Evolutionary conservation across 2,888 invertebrate species (phyloP).

Genomic region (Oxystoma pomonae): DNA sequence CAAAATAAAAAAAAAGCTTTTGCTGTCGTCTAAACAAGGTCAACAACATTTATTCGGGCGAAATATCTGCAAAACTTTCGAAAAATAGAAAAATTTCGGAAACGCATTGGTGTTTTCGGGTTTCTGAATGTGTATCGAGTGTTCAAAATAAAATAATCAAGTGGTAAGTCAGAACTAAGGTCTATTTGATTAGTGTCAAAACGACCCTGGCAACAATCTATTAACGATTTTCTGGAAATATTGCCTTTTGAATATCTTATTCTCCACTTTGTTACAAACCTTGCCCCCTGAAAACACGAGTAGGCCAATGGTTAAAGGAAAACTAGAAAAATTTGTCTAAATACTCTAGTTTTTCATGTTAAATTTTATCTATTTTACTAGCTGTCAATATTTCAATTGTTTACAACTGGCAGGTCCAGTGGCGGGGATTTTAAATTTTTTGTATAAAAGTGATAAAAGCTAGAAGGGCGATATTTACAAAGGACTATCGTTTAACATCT

Average conservation of each 20-base stretch:
- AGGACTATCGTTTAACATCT: too few species aligned
- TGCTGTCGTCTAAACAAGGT: constrained; percentile 27
- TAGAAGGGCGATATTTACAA: too few species aligned
- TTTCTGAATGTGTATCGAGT: neutral
- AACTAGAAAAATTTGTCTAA: too few species aligned
- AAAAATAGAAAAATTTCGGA: constrained; percentile 15
- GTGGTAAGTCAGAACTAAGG: neutral
- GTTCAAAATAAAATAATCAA: neutral
- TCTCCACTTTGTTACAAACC: neutral
- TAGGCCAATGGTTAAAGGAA: too few species aligned
- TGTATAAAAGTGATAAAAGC: too few species aligned
- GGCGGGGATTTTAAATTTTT: too few species aligned
- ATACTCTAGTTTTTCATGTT: neutral
- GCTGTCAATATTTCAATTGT: neutral
- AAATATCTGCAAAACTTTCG: constrained; percentile 5
- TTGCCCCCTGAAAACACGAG: neutral
- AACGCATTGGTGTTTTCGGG: neutral
- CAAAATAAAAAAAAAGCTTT: constrained; percentile 26
- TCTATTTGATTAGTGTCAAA: neutral
- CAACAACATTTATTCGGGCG: constrained; percentile 37
- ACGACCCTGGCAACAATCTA: neutral
- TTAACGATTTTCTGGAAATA: neutral
- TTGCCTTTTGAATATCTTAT: neutral
- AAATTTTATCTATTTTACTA: neutral
- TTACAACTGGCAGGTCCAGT: neutral